These are phyloP conservation scores for Magallana angulata DNA, from an alignment of 1,140 invertebrate genomes.

Conservation along the genomic window DNA sequence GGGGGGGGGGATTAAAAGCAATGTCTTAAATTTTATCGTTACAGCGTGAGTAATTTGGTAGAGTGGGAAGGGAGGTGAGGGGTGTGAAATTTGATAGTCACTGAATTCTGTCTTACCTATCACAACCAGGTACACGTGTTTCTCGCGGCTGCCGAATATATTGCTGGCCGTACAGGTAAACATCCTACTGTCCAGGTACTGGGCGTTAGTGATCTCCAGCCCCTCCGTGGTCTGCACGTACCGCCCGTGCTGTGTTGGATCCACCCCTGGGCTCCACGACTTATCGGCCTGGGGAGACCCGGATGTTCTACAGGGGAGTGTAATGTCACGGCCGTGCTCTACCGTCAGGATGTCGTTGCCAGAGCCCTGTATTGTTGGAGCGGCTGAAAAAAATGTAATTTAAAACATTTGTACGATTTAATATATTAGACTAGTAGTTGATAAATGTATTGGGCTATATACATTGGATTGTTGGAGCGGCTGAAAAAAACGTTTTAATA, in stretches of 20 bases:
- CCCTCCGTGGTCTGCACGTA: slow-evolving; percentile 46
- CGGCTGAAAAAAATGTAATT: slow-evolving; percentile 23
- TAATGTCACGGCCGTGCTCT: slow-evolving; percentile 41
- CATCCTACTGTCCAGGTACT: slow-evolving; percentile 34
- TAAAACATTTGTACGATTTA: too few species aligned
- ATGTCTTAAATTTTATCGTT: too few species aligned
- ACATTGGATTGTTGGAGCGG: background rate
- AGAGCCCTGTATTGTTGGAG: background rate
- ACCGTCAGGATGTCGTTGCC: background rate
- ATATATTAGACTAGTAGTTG: too few species aligned
- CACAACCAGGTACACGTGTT: slow-evolving; percentile 36
- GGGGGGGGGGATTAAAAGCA: too few species aligned
- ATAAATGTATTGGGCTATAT: too few species aligned
- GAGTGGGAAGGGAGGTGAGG: too few species aligned
- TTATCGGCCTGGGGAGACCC: slow-evolving; percentile 41
- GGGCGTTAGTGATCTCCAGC: slow-evolving; percentile 11
- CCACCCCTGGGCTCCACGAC: slow-evolving; percentile 38
- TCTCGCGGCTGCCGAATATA: slow-evolving; percentile 43
- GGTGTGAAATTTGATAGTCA: background rate
- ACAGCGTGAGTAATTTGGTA: too few species aligned
- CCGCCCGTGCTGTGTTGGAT: slow-evolving; percentile 43
- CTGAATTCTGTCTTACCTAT: slow-evolving; percentile 1
- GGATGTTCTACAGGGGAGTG: slow-evolving; percentile 45
- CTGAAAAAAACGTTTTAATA: too few species aligned
- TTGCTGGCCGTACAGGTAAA: slow-evolving; percentile 45